Evolutionary conservation across 23 tunicate genomes (phyloP).

Genomic region (Ciona savignyi): DNA sequence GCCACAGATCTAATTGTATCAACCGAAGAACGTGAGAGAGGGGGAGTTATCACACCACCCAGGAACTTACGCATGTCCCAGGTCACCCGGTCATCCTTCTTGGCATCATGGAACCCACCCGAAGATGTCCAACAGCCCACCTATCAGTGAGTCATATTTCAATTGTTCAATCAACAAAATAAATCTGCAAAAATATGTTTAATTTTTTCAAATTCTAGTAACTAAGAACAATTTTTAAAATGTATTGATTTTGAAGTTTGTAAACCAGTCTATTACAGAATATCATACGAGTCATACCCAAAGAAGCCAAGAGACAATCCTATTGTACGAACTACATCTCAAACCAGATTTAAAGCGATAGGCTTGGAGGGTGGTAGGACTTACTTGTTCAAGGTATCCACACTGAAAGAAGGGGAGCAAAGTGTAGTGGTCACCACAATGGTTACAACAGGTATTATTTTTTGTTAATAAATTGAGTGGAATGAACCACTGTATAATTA

Average conservation of each 20-base stretch:
- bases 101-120: conserved; percentile 33
- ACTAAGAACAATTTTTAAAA: too few species aligned
- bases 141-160: too few species aligned
- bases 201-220: too few species aligned
- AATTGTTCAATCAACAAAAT: too few species aligned
- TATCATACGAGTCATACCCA: background rate
- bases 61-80: conserved; percentile 11
- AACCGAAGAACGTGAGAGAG: too few species aligned
- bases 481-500: too few species aligned
- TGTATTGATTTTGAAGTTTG: too few species aligned
- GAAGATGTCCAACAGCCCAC: too few species aligned
- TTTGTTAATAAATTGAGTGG: background rate
- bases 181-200: too few species aligned
- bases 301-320: background rate
- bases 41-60: too few species aligned
- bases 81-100: conserved; percentile 32
- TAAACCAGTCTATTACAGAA: too few species aligned
- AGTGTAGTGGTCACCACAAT: conserved; percentile 20
- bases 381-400: conserved; percentile 21
- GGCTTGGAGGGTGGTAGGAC: conserved; percentile 22
- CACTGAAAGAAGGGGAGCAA: conserved; percentile 14
- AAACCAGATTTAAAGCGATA: conserved; percentile 3
- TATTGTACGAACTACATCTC: background rate
- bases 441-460: conserved; percentile 27
- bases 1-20: too few species aligned